These are phyloP conservation scores for Eupithecia inturbata DNA, from an alignment of 2,888 invertebrate genomes.

Conservation along the genomic window DNA sequence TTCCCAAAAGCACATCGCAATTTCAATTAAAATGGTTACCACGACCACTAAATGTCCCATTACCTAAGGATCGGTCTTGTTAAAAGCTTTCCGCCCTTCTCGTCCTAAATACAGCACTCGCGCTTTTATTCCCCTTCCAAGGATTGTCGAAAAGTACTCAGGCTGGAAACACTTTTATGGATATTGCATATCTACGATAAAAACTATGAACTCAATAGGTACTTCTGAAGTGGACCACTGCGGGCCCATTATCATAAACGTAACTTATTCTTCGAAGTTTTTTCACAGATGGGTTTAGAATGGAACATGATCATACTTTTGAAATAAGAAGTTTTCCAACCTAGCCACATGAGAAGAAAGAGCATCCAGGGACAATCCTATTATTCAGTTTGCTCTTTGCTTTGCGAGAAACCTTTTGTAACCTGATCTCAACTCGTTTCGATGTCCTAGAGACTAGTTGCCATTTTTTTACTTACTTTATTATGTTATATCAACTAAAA, in stretches of 20 bases:
- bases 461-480: not conserved
- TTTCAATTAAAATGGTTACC: not conserved
- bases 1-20: not conserved
- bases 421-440: not conserved
- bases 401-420: slow-evolving; percentile 1
- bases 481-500: not conserved
- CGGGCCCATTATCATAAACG: not conserved
- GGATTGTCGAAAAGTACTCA: slow-evolving; percentile 32
- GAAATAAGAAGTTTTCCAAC: not conserved
- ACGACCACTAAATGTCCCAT: slow-evolving; percentile 22
- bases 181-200: slow-evolving; percentile 9
- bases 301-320: not conserved
- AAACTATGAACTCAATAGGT: slow-evolving; percentile 9
- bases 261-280: not conserved
- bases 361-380: not conserved
- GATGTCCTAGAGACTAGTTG: not conserved
- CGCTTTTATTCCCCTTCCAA: slow-evolving; percentile 37
- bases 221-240: not conserved
- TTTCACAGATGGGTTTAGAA: not conserved
- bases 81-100: slow-evolving; percentile 38
- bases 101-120: slow-evolving; percentile 23
- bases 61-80: slow-evolving; percentile 28
- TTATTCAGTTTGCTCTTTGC: slow-evolving; percentile 4
- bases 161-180: slow-evolving; percentile 11
- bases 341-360: not conserved